Evolutionary conservation across 2,797 vertebrate species (phyloP).

Genomic region (Microctenopoma lineatum): DNA sequence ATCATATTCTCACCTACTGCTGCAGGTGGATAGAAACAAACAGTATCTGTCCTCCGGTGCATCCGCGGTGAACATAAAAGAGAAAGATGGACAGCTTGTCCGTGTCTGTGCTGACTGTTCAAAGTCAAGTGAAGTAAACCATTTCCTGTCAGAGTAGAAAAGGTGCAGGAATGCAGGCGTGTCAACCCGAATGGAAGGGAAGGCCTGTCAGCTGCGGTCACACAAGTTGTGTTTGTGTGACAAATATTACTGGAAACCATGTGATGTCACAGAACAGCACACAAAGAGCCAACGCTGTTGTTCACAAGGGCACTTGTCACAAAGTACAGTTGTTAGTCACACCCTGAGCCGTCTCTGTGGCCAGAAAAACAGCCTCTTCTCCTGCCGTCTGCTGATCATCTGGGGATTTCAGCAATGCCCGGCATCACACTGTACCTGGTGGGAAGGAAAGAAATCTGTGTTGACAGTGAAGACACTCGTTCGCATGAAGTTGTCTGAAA

Average conservation of each 20-base stretch:
- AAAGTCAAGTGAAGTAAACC: slow-evolving; percentile 45
- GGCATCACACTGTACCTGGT: not conserved
- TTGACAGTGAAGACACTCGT: not conserved
- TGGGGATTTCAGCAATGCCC: too few species aligned
- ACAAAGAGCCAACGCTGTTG: slow-evolving; percentile 15
- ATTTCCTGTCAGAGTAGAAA: slow-evolving; percentile 40
- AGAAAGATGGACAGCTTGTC: slow-evolving; percentile 28
- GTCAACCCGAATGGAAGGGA: slow-evolving; percentile 37
- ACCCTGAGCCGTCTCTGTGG: slow-evolving; percentile 5
- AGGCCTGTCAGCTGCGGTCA: slow-evolving; percentile 54
- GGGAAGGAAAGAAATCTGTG: not conserved
- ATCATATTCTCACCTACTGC: slow-evolving; percentile 20
- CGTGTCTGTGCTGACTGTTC: slow-evolving; percentile 25
- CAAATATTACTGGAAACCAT: slow-evolving; percentile 46
- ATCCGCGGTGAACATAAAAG: not conserved
- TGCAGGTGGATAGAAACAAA: slow-evolving; percentile 14
- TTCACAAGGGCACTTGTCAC: slow-evolving; percentile 22
- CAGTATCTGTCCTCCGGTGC: slow-evolving; percentile 2
- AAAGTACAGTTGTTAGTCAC: slow-evolving; percentile 18
- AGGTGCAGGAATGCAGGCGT: slow-evolving; percentile 19
- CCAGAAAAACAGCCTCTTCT: not conserved
- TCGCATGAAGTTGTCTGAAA: too few species aligned
- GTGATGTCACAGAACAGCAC: slow-evolving; percentile 10
- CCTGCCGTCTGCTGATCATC: slow-evolving; percentile 29
- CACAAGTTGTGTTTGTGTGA: slow-evolving; percentile 41